These are phyloP conservation scores for Ostrea edulis DNA, from an alignment of 1,140 invertebrate species.

Conservation along the genomic window DNA sequence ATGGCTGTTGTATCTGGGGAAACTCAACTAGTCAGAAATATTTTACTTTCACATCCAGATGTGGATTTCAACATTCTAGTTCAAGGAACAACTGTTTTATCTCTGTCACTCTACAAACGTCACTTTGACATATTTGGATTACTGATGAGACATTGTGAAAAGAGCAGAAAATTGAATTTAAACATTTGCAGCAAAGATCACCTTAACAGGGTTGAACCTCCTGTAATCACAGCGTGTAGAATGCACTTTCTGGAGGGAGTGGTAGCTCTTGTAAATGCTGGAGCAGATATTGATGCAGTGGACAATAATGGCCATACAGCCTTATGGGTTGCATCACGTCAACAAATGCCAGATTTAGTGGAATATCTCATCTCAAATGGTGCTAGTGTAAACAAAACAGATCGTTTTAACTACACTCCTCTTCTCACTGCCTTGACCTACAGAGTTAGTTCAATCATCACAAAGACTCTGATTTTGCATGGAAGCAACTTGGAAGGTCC, in stretches of 20 bases:
- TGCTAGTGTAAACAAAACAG: constrained; percentile 75
- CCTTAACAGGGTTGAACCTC: constrained; percentile 73
- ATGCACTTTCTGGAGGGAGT: constrained; percentile 75
- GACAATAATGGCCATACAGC: constrained; percentile 75
- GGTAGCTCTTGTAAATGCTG: constrained; percentile 68
- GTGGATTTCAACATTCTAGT: constrained; percentile 75
- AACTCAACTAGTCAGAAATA: constrained; percentile 66
- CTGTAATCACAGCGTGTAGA: constrained; percentile 75
- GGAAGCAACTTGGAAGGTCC: constrained; percentile 71
- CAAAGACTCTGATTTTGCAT: constrained; percentile 71
- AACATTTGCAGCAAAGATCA: constrained; percentile 75
- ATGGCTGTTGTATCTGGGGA: constrained; percentile 66
- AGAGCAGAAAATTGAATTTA: constrained; percentile 68
- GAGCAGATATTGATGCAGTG: constrained; percentile 74
- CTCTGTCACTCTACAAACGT: constrained; percentile 73
- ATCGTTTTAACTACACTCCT: constrained; percentile 71
- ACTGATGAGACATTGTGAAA: constrained; percentile 73
- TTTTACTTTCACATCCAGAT: constrained; percentile 72
- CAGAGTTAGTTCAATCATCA: constrained; percentile 71
- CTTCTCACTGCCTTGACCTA: constrained; percentile 72
- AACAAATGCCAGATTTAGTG: constrained; percentile 74
- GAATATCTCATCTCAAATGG: constrained; percentile 74
- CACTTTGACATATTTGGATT: constrained; percentile 73
- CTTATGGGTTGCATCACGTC: constrained; percentile 73
- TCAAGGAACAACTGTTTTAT: constrained; percentile 73